Percentiles rank a stretch among this genome's conserved stretches.
Conservation (phyloP, 2,113 vertebrate species). For the Varanus salvator region DNA sequence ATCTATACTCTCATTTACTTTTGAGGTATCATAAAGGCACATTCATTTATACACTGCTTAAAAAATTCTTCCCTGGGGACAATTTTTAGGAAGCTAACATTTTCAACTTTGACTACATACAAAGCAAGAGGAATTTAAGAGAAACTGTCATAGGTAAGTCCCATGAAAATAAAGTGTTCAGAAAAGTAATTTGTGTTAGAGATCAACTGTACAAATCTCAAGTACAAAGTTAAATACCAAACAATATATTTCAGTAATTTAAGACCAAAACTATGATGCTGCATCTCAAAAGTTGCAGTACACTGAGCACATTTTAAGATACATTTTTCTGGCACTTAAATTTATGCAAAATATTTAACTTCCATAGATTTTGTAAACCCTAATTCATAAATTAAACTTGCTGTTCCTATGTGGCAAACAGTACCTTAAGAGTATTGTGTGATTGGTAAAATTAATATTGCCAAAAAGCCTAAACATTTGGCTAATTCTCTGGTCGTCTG, state of each 20-base stretch:
- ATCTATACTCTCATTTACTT: constrained; percentile 7
- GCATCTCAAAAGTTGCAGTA: constrained; percentile 1
- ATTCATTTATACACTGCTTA: constrained; percentile 37
- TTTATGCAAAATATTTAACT: constrained; percentile 39
- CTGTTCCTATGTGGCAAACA: neutral
- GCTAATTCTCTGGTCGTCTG: constrained; percentile 55
- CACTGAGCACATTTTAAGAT: constrained; percentile 33
- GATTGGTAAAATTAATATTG: constrained; percentile 41
- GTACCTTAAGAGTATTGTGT: neutral
- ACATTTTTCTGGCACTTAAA: constrained; percentile 28
- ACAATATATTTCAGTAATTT: constrained; percentile 11
- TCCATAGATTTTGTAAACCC: constrained; percentile 35
- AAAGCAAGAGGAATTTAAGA: constrained; percentile 29
- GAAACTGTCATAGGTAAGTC: constrained; percentile 30
- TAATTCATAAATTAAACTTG: constrained; percentile 18
- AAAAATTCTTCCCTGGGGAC: constrained; percentile 44
- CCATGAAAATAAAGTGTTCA: constrained; percentile 15
- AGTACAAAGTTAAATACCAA: constrained; percentile 62
- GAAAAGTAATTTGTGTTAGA: neutral
- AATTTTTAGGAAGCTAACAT: neutral
- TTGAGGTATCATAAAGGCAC: constrained; percentile 65
- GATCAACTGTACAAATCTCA: constrained; percentile 39
- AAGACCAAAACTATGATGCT: constrained; percentile 38
- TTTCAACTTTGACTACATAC: constrained; percentile 45
- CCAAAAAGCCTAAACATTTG: constrained; percentile 45